phyloP scores from a whole-genome alignment of 2,113 vertebrate species.

The Corythornis madagascariensis region DNA sequence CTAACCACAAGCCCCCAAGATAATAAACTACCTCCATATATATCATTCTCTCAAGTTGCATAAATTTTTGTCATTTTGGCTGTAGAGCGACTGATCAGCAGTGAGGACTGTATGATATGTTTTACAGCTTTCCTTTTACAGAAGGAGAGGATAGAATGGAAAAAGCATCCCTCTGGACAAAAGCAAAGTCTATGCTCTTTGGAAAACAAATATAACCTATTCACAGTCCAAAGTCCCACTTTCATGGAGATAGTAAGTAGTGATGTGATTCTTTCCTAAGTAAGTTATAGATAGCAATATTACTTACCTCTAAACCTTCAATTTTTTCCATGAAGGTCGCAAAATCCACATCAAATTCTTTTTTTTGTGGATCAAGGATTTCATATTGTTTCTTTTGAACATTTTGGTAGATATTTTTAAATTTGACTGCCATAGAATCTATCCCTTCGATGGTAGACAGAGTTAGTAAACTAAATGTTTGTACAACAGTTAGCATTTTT shows the following conservation, averaged over 20 bases:
- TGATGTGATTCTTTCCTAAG: neutral
- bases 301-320: slow-evolving; percentile 77
- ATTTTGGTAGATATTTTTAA: slow-evolving; percentile 76
- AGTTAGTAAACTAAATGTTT: slow-evolving; percentile 75
- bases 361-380: slow-evolving; percentile 77
- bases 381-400: slow-evolving; percentile 83
- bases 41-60: neutral
- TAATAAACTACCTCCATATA: neutral
- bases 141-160: neutral
- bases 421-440: slow-evolving; percentile 79
- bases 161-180: neutral
- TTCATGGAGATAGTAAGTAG: neutral
- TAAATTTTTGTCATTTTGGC: neutral
- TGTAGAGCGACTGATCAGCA: neutral
- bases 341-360: slow-evolving; percentile 84
- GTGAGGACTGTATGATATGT: neutral
- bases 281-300: neutral
- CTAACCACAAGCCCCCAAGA: neutral
- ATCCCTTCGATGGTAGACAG: slow-evolving; percentile 83
- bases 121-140: neutral
- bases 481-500: slow-evolving; percentile 78
- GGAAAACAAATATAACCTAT: neutral
- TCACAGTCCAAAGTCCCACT: neutral
- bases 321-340: slow-evolving; percentile 79
- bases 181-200: neutral